A percentile compares a stretch with the other conserved stretches of the same genome.
These are phyloP conservation scores for Drosophila basisetae DNA, from an alignment of 2,888 invertebrate species.

Conservation along the genomic window DNA sequence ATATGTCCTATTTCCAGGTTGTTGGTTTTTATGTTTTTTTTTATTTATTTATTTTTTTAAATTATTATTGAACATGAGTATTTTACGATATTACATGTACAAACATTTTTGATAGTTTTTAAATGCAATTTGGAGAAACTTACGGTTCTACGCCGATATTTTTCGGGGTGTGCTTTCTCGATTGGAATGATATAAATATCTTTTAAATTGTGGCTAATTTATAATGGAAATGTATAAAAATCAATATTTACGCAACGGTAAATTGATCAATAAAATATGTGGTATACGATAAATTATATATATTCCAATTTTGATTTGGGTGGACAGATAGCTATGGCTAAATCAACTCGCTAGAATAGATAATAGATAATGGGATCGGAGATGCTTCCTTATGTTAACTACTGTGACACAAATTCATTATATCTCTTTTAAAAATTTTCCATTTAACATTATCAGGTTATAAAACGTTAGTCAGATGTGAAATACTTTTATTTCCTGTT, in stretches of 20 bases:
- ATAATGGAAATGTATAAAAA: neutral
- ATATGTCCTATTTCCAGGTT: no score
- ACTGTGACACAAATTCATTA: neutral
- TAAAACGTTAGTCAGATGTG: neutral
- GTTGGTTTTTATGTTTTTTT: neutral
- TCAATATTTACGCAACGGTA: neutral
- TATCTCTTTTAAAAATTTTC: neutral
- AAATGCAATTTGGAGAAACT: neutral
- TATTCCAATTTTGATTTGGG: neutral
- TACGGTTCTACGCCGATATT: neutral
- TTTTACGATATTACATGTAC: neutral
- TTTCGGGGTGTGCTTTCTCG: neutral
- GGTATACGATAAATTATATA: neutral
- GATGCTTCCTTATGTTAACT: neutral
- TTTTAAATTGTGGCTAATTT: neutral
- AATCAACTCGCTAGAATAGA: neutral
- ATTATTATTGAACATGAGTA: neutral
- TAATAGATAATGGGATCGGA: neutral
- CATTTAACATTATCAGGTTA: neutral
- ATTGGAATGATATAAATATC: neutral
- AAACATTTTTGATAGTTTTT: neutral
- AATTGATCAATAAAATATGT: neutral
- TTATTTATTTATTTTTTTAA: no score
- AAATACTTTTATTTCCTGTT: neutral
- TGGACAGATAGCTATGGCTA: neutral